Evolutionary conservation across 2,113 vertebrate species (phyloP).

Genomic region (Poecile atricapillus): DNA sequence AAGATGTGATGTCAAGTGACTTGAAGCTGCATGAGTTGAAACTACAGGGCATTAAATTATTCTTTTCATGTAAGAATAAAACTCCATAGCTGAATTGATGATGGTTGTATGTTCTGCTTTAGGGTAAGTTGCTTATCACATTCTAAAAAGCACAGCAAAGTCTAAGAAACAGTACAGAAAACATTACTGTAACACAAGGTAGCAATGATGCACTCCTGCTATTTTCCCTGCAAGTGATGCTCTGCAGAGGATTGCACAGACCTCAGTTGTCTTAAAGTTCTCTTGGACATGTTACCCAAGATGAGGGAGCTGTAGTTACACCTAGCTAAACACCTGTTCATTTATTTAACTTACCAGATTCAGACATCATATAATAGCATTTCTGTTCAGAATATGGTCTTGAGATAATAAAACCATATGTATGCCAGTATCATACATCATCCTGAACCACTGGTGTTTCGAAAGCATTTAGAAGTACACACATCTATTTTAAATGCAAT

Average conservation of each 20-base stretch:
- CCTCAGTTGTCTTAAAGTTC: neutral
- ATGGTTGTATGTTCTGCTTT: neutral
- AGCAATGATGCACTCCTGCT: neutral
- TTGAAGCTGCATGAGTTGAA: neutral
- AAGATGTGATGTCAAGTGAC: neutral
- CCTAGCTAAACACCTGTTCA: neutral
- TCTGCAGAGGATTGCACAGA: neutral
- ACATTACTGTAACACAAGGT: fast-evolving
- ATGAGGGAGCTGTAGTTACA: neutral
- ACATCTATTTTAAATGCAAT: neutral
- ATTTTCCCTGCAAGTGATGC: neutral
- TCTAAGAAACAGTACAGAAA: neutral
- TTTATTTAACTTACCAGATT: neutral
- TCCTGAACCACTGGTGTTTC: neutral
- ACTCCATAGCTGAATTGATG: neutral
- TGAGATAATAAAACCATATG: conserved; percentile 10
- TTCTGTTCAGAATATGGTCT: neutral
- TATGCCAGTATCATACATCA: neutral
- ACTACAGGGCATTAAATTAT: neutral
- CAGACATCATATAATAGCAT: neutral
- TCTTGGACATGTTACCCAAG: neutral
- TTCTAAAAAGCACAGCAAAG: neutral
- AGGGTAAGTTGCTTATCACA: neutral
- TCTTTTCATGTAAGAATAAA: neutral
- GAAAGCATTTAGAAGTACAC: neutral